Evolutionary conservation across 2,113 vertebrate genomes (phyloP).

Genomic region (Mohoua ochrocephala): DNA sequence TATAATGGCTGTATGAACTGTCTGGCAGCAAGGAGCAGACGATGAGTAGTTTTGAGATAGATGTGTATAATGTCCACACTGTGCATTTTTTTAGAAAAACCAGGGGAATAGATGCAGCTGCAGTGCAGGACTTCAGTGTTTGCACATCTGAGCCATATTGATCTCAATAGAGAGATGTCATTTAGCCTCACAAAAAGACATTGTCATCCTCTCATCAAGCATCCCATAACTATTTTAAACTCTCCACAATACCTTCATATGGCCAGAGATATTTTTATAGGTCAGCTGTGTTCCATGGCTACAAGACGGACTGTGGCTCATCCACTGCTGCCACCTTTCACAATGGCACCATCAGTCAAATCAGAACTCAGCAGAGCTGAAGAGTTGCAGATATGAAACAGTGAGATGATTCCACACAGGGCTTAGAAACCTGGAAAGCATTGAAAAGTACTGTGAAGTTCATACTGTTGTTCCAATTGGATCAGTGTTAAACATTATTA

Average conservation of each 20-base stretch:
- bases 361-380: not conserved
- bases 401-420: not conserved
- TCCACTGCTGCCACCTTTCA: not conserved
- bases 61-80: not conserved
- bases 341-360: not conserved
- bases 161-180: not conserved
- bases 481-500: not conserved
- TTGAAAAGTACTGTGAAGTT: not conserved
- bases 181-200: not conserved
- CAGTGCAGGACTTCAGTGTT: not conserved
- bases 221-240: not conserved
- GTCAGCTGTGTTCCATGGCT: not conserved
- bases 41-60: not conserved
- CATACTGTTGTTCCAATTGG: not conserved
- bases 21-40: not conserved
- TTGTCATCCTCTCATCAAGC: not conserved
- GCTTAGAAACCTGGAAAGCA: not conserved
- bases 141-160: not conserved
- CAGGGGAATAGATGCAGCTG: not conserved
- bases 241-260: not conserved
- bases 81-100: not conserved
- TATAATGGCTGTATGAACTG: not conserved
- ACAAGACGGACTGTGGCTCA: not conserved
- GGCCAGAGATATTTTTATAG: slow-evolving; percentile 4
- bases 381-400: not conserved